Evolutionary conservation across 1,140 invertebrate genomes (phyloP).

Genomic region (Branchinecta lindahli): DNA sequence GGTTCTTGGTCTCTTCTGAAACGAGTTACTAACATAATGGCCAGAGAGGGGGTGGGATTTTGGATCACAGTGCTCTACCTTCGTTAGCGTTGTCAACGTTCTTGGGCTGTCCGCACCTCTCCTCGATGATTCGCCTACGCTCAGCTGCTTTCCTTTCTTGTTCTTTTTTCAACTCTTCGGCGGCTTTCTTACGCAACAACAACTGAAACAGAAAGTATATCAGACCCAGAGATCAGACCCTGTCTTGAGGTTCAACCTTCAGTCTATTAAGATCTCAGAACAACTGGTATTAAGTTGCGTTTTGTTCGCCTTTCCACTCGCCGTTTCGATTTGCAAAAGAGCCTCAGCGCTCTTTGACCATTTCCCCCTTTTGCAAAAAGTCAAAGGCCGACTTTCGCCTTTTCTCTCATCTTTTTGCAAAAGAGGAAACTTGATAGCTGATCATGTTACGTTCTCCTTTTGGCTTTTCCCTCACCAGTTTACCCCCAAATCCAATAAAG

Average conservation of each 20-base stretch:
- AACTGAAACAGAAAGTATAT: constrained; percentile 41
- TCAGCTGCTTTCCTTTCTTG: constrained; percentile 96
- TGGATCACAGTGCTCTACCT: constrained; percentile 34
- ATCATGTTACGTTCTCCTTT: too few relatives aligned
- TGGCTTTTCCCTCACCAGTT: too few relatives aligned
- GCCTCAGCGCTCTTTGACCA: too few relatives aligned
- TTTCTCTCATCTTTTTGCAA: too few relatives aligned
- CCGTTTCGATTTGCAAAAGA: too few relatives aligned
- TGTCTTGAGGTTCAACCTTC: background rate
- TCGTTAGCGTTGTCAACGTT: constrained; percentile 78
- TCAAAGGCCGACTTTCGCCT: too few relatives aligned
- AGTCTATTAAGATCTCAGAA: background rate
- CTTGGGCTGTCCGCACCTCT: constrained; percentile 79
- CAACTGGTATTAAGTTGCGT: background rate
- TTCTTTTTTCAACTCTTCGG: constrained; percentile 98
- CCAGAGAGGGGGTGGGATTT: too few relatives aligned
- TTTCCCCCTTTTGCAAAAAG: too few relatives aligned
- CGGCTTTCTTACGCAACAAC: constrained; percentile 98
- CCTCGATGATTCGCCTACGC: constrained; percentile 90
- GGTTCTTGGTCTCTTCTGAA: too few relatives aligned
- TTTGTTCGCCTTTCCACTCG: background rate
- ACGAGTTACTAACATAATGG: too few relatives aligned
- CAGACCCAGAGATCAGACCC: background rate
- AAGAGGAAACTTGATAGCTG: too few relatives aligned
- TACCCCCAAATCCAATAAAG: too few relatives aligned